Base-by-base conservation (phyloP, 2,113 vertebrate genomes). In the Rhagologus leucostigma region DNA sequence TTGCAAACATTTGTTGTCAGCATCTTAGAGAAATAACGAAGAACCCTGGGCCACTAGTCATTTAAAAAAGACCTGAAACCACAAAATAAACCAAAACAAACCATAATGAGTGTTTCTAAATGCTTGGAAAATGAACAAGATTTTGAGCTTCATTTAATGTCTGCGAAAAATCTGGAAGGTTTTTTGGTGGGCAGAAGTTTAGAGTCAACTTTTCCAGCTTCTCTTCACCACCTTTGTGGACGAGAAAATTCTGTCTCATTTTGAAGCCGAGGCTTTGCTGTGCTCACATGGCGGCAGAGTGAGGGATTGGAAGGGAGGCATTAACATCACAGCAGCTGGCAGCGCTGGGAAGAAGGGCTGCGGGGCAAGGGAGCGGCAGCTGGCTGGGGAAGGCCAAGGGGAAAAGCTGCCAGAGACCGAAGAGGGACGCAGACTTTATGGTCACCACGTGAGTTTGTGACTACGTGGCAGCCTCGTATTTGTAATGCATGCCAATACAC, bases 311-410 rank as follows among this genome's bases (percentile, higher is more conserved):
- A 73, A 86, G 68, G 44, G 35, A 60, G 44, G 9, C 10, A 3
- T 4, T 29, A 55, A 29, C 16, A n/a, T 16, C 41, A 7, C 49
- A 69, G 70, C 1, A 5, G 42, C 50, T 12, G 74, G 30, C 44
- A 69, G 44, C 0, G 0, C 71, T 53, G 49, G 42, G 55, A 69
- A 73, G 41, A 49, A 84, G 53, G 33, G 29, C 35, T 33, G 55
- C 0, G 0, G 74, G 41, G 30, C 0, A 0, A 62, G 37, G 3
- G 10, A 65, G 20, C 0, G 0, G 75, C 41, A 77, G 22, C 32
- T 1, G 4, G 16, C 32, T 29, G 19, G 37, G 33, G 37, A 71
- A 80, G 44, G 16, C 32, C 52, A 26, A 1, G 3, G 15, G 26
- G 17, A 69, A 57, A 65, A 22, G 62, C 52, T 59, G 39, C 23